phyloP scores from a whole-genome alignment of 2,797 vertebrate species.

The Anguilla obscura region DNA sequence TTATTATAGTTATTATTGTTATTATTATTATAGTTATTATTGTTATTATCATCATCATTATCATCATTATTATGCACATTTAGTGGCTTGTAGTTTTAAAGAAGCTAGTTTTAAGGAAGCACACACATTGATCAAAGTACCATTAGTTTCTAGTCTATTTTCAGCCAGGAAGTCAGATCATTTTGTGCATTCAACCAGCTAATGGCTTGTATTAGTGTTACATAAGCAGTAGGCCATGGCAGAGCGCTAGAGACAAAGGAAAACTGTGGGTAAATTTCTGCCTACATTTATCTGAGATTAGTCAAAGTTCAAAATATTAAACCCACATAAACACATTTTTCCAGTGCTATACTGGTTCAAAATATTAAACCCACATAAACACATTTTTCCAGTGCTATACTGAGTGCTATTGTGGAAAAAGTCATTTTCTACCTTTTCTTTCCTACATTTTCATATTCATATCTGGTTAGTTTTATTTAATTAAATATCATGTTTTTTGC shows the following conservation, averaged over 20 bases:
- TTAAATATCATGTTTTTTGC: too few species aligned
- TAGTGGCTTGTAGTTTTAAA: too few species aligned
- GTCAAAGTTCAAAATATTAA: neutral
- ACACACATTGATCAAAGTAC: conserved; percentile 9
- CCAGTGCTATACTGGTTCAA: neutral
- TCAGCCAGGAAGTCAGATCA: neutral
- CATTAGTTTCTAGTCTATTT: neutral
- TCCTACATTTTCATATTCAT: too few species aligned
- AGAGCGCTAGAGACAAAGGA: neutral
- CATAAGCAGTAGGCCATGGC: neutral
- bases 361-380: neutral
- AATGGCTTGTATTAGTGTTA: neutral
- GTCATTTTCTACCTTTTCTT: too few species aligned
- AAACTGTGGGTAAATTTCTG: neutral
- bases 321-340: too few species aligned
- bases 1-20: too few species aligned
- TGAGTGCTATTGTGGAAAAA: neutral
- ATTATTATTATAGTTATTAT: too few species aligned
- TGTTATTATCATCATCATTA: too few species aligned
- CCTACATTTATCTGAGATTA: neutral
- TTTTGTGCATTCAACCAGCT: neutral
- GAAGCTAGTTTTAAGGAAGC: neutral
- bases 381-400: neutral
- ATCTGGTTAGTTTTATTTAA: too few species aligned
- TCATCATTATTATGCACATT: too few species aligned